Evolutionary conservation across 2,888 invertebrate genomes (phyloP), one percentile per base, ranked within the genome.

Genomic region (Pyralis farinalis): DNA sequence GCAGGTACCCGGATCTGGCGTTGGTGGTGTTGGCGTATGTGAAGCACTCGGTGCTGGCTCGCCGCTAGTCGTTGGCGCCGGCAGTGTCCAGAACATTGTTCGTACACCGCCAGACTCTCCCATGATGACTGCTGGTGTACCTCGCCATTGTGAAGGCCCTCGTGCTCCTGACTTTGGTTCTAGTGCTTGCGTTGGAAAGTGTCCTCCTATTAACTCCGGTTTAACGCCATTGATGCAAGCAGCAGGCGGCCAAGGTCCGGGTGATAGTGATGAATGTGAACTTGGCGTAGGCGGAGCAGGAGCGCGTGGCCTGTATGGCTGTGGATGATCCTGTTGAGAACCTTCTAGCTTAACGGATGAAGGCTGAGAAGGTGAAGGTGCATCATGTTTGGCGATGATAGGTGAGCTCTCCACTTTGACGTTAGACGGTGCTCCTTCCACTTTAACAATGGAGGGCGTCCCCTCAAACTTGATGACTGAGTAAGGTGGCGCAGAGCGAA

Each of bases 81-180:
- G 91, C 11, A 92, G 79, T 39, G 92, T 91, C 92, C 92, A 92
- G 46, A 92, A 92, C 92, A 92, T 92, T 12, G 92, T 92, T 34
- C 93, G 90, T 0, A 97, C 97, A 30, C 97, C 96, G 40, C 97
- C 97, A 28, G 96, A 96, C 78, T 97, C 97, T 35, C 97, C 97
- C 96, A 97, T 96, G 55, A 97, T 96, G 49, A 97, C 97, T 34
- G 96, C 95, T 21, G 97, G 97, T 37, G 97, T 94, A 62, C 76
- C 94, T 65, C 86, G 91, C 87, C 86, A 86, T 80, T 82, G 88
- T 35, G 75, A 64, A 59, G 72, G 71, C 6, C 84, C 80, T 56
- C 89, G 65, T 41, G 63, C 59, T 29, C 85, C 86, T 9, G 63
- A 63, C 55, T 89, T 86, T 29, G 73, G 60, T 46, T 88, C 89